These are phyloP conservation scores for Hucho hucho DNA, from an alignment of 2,113 vertebrate genomes.

Conservation along the genomic window DNA sequence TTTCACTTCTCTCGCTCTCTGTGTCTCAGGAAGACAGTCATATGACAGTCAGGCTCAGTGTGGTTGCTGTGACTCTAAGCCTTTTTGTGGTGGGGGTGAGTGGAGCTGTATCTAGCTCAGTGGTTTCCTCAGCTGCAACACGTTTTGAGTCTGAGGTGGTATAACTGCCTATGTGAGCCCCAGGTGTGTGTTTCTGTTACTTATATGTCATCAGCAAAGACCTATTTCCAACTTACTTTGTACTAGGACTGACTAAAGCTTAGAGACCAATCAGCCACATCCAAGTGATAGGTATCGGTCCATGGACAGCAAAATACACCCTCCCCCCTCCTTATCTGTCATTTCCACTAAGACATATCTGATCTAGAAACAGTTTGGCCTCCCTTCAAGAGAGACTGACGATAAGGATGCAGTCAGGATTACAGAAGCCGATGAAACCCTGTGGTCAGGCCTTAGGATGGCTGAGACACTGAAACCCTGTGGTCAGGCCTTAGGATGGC, in stretches of 20 bases:
- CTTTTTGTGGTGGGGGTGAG: constrained; percentile 31
- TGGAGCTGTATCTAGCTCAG: constrained; percentile 41
- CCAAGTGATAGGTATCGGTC: too few relatives aligned
- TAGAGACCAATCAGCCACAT: too few relatives aligned
- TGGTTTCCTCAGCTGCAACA: constrained; percentile 47
- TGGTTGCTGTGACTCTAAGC: constrained; percentile 15
- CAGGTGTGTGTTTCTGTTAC: constrained; percentile 8
- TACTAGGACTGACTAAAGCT: too few relatives aligned
- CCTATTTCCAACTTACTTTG: not conserved
- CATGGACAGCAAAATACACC: not conserved
- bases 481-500: too few relatives aligned
- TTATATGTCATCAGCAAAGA: not conserved
- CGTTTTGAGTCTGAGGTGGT: constrained; percentile 22
- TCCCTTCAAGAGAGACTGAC: too few relatives aligned
- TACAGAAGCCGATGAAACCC: too few relatives aligned
- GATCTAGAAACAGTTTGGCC: too few relatives aligned
- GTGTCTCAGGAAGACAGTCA: not conserved
- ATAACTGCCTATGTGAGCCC: constrained; percentile 31
- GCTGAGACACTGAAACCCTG: too few relatives aligned
- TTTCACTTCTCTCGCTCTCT: not conserved
- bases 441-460: too few relatives aligned
- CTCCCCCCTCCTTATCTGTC: not conserved
- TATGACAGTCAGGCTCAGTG: constrained; percentile 1
- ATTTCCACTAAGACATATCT: too few relatives aligned
- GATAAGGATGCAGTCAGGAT: too few relatives aligned